Evolutionary conservation across 2,888 invertebrate genomes (phyloP).

Genomic region (Cylloceria caligata): DNA sequence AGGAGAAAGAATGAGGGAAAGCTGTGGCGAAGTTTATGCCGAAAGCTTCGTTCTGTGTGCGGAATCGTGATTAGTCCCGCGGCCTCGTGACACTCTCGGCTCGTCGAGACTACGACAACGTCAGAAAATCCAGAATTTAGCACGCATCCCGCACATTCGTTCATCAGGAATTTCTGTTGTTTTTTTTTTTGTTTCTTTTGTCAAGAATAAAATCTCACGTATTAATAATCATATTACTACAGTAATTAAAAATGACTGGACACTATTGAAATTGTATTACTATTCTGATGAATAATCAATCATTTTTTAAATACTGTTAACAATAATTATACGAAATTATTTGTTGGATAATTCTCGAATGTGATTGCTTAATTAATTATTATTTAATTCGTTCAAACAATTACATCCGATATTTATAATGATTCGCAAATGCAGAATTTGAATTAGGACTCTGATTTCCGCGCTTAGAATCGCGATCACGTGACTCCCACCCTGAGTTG

Average conservation of each 20-base stretch:
- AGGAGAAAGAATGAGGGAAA: slow-evolving; percentile 34
- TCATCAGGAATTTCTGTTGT: neutral
- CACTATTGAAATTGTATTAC: no score
- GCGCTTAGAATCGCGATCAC: no score
- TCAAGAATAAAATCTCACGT: neutral
- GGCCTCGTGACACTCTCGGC: slow-evolving; percentile 38
- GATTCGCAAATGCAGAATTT: no score
- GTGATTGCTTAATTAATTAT: no score
- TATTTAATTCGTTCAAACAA: no score
- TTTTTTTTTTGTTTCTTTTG: neutral
- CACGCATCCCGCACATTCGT: slow-evolving; percentile 28
- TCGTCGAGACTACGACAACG: slow-evolving; percentile 22
- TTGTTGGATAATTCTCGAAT: no score
- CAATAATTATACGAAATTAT: neutral
- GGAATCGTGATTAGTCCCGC: slow-evolving; percentile 57
- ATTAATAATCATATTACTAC: neutral
- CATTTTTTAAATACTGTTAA: no score
- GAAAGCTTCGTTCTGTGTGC: slow-evolving; percentile 1
- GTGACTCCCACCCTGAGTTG: no score
- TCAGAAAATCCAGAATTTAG: slow-evolving; percentile 13
- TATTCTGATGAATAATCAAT: no score
- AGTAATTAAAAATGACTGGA: no score
- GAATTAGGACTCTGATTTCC: no score
- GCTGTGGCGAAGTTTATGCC: slow-evolving; percentile 31
- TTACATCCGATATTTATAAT: no score